Evolutionary conservation across 2,888 invertebrate genomes (phyloP), one percentile per base, ranked within the genome.

Genomic region (Lydus trimaculatus): DNA sequence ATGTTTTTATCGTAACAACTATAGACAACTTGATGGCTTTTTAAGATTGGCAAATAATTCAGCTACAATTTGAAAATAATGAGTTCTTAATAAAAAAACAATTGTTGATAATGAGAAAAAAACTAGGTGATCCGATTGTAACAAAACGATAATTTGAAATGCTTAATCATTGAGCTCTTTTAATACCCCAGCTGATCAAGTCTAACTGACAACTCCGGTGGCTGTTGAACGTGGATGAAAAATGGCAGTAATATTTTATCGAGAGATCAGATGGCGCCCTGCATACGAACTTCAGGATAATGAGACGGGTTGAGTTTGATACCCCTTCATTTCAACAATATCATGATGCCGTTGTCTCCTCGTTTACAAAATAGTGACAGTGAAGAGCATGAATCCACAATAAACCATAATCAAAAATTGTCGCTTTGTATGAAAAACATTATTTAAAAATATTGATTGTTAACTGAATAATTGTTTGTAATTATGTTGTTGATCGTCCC

Each of bases 181-280:
- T 81, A 80, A 81, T 81, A 78, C 79, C 81, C 81, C 76, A 82
- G 79, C 82, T 84, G 83, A 84, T 84, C 84, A 82, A 84, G 80
- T 82, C 82, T 80, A 82, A 82, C 84, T 84, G 84, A 84, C 84
- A 84, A 83, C 82, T 81, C 43, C 79, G 82, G 83, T 84, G 82
- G 82, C 84, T 82, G 83, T 82, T 83, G 83, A 84, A 83, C 82
- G 80, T 81, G 82, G 79, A 84, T 84, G 85, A 85, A 85, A 85
- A 85, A 85, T 85, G 85, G 82, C 82, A 81, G 83, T 84, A 85
- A 85, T 85, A 85, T 85, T 85, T 85, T 85, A 85, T 85, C 85
- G 84, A 81, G 83, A 84, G 85, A 85, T 85, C 85, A 85, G 84
- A 85, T 85, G 85, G 85, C 84, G 84, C 84, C 82, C 80, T 84